Evolutionary conservation across 64 coral and sea anemone genomes (phyloP).

Genomic region (Astreopora myriophthalma): DNA sequence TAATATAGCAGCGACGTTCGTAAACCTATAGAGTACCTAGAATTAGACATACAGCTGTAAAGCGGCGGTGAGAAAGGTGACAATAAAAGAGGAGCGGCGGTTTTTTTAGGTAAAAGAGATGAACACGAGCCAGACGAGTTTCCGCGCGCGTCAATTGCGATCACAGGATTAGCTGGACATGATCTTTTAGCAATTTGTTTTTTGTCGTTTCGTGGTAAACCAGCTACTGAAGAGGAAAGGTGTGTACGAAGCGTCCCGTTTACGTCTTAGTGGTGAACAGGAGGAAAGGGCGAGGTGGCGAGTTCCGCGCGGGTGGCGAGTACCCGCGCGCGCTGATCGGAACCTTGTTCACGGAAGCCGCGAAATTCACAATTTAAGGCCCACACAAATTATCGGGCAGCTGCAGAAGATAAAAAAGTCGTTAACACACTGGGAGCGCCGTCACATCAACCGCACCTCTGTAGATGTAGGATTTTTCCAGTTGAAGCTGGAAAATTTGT

Average conservation of each 20-base stretch:
- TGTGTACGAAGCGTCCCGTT: background rate
- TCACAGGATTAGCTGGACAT: background rate
- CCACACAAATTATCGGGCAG: background rate
- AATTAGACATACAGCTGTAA: background rate
- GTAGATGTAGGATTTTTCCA: background rate
- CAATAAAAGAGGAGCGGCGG: background rate
- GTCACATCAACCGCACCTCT: background rate
- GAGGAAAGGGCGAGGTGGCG: background rate
- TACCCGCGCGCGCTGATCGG: background rate
- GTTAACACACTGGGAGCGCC: background rate
- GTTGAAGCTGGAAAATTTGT: background rate
- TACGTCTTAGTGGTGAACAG: background rate
- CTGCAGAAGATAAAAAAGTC: background rate
- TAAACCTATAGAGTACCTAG: background rate
- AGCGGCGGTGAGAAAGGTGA: background rate
- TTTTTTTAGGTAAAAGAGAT: background rate
- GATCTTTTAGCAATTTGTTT: background rate
- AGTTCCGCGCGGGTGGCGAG: slow-evolving; percentile 9
- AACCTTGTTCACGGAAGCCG: slow-evolving; percentile 22
- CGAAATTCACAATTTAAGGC: background rate
- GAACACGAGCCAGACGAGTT: background rate
- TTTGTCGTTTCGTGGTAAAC: background rate
- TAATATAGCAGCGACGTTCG: background rate
- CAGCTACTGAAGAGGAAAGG: background rate
- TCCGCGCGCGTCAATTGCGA: background rate